phyloP scores from a whole-genome alignment of 2,797 vertebrate species.

The Oryzias dopingdopingensis region DNA sequence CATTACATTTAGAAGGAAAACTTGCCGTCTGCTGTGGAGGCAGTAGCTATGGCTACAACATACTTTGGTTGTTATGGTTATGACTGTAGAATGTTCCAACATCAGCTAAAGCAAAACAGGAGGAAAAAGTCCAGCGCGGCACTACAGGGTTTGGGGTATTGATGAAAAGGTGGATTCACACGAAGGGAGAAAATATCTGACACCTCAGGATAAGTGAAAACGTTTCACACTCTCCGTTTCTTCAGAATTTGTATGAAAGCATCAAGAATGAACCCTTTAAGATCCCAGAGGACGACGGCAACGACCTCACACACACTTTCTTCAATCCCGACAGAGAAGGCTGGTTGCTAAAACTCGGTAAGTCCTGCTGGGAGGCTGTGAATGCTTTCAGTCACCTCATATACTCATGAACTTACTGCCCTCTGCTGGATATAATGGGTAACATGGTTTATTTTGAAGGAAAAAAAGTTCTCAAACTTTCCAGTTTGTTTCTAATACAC shows the following conservation, averaged over 20 bases:
- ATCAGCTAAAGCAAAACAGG: no score
- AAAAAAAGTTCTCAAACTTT: conserved; percentile 3
- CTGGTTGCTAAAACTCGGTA: conserved; percentile 94
- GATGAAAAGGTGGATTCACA: background rate
- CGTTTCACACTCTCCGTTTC: conserved; percentile 4
- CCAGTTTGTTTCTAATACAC: background rate
- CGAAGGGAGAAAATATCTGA: background rate
- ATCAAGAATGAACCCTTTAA: conserved; percentile 94
- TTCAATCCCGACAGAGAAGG: conserved; percentile 96
- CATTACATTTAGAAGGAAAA: conserved; percentile 1
- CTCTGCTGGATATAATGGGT: conserved; percentile 26
- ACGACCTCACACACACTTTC: conserved; percentile 93
- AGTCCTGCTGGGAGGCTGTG: conserved; percentile 20
- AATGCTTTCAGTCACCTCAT: background rate
- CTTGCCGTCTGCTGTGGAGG: background rate
- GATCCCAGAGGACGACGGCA: conserved; percentile 92
- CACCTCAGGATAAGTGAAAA: background rate
- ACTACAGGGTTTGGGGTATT: background rate
- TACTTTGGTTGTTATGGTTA: conserved; percentile 6
- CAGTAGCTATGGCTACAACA: conserved; percentile 4
- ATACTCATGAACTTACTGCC: conserved; percentile 15
- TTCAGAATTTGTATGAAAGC: conserved; percentile 88
- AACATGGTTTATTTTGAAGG: conserved; percentile 6
- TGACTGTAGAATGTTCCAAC: no score
- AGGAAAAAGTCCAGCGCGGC: background rate